A percentile compares a stretch with the other conserved stretches of the same genome.
These are phyloP conservation scores for Meandrina meandrites DNA, from an alignment of 92 coral and sea anemone genomes.

Conservation along the genomic window DNA sequence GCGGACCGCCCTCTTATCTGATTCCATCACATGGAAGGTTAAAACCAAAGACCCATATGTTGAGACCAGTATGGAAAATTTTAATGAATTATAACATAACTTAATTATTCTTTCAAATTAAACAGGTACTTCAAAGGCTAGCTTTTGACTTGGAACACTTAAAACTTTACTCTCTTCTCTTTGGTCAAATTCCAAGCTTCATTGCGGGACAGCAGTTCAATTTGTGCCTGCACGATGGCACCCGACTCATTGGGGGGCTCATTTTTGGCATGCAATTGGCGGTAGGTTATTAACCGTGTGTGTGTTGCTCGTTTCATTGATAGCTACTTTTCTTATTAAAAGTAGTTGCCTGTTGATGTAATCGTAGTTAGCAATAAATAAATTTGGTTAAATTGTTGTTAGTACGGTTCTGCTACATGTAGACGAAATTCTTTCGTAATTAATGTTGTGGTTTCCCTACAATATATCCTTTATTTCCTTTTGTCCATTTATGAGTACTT, in stretches of 20 bases:
- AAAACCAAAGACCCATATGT: background rate
- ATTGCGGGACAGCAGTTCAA: slow-evolving; percentile 12
- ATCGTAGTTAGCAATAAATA: background rate
- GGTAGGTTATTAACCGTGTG: slow-evolving; percentile 30
- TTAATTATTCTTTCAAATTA: background rate
- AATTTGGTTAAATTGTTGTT: background rate
- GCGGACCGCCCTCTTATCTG: background rate
- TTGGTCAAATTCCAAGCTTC: slow-evolving; percentile 45
- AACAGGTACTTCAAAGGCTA: slow-evolving; percentile 55
- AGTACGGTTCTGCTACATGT: background rate
- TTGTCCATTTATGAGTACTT: background rate
- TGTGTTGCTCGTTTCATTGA: background rate
- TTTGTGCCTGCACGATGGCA: slow-evolving; percentile 46
- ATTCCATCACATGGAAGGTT: background rate
- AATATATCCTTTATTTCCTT: background rate
- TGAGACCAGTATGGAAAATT: background rate
- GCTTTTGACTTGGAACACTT: slow-evolving; percentile 53
- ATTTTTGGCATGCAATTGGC: slow-evolving; percentile 40
- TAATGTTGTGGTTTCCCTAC: background rate
- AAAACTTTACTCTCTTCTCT: slow-evolving; percentile 49
- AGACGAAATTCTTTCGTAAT: background rate
- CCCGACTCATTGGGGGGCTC: slow-evolving; percentile 16
- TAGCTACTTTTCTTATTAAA: no score
- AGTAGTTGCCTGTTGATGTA: background rate
- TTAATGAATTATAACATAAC: background rate